Conservation (phyloP, 1,140 invertebrate genomes). For the Pseudobourletiella spinata region DNA sequence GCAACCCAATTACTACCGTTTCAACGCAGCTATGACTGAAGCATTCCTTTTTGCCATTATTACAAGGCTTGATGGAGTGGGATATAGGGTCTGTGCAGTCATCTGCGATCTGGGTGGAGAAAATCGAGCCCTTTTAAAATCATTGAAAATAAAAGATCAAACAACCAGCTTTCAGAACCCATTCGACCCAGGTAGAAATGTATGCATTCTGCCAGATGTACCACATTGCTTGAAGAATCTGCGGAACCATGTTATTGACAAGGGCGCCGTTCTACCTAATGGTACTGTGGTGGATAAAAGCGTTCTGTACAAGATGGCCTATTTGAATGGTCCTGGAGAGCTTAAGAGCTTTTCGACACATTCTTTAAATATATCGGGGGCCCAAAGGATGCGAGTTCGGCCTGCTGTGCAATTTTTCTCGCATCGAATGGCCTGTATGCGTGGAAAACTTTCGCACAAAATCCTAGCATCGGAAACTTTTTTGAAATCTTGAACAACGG, state of each 20-base stretch:
- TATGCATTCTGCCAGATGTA: constrained; percentile 34
- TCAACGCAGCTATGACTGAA: constrained; percentile 37
- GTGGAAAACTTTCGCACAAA: background rate
- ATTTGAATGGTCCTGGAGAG: background rate
- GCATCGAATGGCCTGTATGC: background rate
- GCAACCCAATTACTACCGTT: constrained; percentile 38
- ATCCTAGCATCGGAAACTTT: constrained; percentile 15
- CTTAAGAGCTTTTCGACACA: constrained; percentile 10
- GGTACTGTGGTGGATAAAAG: background rate
- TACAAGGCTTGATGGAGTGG: constrained; percentile 8
- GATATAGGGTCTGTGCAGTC: constrained; percentile 23
- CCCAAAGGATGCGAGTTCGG: constrained; percentile 15
- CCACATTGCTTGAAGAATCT: constrained; percentile 35
- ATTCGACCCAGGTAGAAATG: background rate
- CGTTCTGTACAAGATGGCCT: constrained; percentile 8
- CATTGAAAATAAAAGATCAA: constrained; percentile 6
- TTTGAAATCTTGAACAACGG: too few relatives aligned
- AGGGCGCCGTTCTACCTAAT: constrained; percentile 1
- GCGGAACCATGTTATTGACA: constrained; percentile 33
- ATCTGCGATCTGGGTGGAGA: constrained; percentile 22
- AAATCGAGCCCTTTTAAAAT: constrained; percentile 15
- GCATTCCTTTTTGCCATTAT: constrained; percentile 26
- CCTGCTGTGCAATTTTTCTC: constrained; percentile 10
- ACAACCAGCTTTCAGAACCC: constrained; percentile 22
- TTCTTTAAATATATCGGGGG: constrained; percentile 1